Evolutionary conservation across 2,888 invertebrate species (phyloP), one percentile per base, ranked within the genome.

Genomic region (Melangyna quadrimaculata): DNA sequence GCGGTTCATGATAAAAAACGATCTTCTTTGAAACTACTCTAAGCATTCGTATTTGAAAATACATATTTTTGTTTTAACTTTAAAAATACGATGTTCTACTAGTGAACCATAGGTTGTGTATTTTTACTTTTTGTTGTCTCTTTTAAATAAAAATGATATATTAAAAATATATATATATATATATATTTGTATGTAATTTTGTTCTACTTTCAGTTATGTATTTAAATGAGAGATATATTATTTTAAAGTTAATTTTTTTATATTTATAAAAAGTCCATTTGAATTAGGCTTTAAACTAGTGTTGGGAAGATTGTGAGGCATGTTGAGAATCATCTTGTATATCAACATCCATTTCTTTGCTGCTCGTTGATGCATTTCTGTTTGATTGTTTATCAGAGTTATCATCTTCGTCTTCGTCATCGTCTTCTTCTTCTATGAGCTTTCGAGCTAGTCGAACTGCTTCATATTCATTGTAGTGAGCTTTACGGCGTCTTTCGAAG

Each of bases 391-490:
- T 78, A 45, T 84, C 78, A 63, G 57, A 67, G 2, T 87, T 84
- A 40, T 65, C 71, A 8, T 87, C 72, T 0, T 95, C 95, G 0
- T 95, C 95, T 1, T 96, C 97, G 0, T 97, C 97, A 1, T 97
- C 97, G 32, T 96, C 96, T 78, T 98, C 98, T 90, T 98, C 96
- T 88, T 97, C 95, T 93, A 98, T 94, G 88, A 98, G 93, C 92
- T 98, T 96, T 88, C 98, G 94, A 27, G 98, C 98, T 90, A 98
- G 92, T 92, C 98, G 97, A 8, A 99, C 95, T 0, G 98, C 98
- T 92, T 98, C 96, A 92, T 97, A 99, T 92, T 99, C 99, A 92
- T 99, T 98, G 93, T 99, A 99, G 90, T 99, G 99, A 89, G 96
- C 95, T 94, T 98, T 99, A 87, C 99, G 94, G 91, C 98, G 98